Evolutionary conservation across 64 coral and sea anemone species (phyloP), one percentile per base, ranked within the genome.

Genomic region (Orbicella faveolata): DNA sequence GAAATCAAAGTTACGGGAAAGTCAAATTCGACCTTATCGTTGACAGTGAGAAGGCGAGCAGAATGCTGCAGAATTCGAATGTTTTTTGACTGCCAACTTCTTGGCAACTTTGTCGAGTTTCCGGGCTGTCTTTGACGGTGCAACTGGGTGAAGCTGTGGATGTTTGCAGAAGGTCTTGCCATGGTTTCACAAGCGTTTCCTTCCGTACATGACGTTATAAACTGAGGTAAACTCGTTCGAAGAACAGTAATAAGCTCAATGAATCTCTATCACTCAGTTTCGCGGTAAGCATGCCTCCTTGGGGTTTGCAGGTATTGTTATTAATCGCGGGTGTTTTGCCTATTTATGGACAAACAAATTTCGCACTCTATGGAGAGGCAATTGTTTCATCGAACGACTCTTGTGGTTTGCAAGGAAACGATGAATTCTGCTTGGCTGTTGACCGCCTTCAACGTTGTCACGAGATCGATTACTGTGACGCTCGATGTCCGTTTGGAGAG

Each of bases 341-440:
- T 2, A 14, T 21, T 16, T 62, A 62, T 62, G 79, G 54, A 63
- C 79, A 81, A 63, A 34, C 79, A 81, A 81, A 81, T 63, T 61
- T 81, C 79, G 79, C 79, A 63, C 79, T 81, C 62, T 33, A 81
- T 34, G 54, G 62, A 81, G 26, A 81, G 34, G 14, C 57, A 17
- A 59, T n/a, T 62, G 79, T 81, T 59, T 81, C 79, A 52, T 81
- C 79, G 12, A 81, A 81, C 7, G 26, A 63, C 57, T 63, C 79
- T 17, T 81, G 79, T 81, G 79, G 79, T 63, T 63, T 81, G 54
- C 79, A 63, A 81, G 53, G 21, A 63, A 63, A 81, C 4, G 55
- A 81, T 13, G 79, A 81, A 61, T 81, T 81, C 54, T 81, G 79
- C 26, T 12, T 18, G 1, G 79, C 57, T 5, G 30, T 81, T 26